Evolutionary conservation across 2,797 vertebrate genomes (phyloP).

Genomic region (Phrynocephalus forsythii): DNA sequence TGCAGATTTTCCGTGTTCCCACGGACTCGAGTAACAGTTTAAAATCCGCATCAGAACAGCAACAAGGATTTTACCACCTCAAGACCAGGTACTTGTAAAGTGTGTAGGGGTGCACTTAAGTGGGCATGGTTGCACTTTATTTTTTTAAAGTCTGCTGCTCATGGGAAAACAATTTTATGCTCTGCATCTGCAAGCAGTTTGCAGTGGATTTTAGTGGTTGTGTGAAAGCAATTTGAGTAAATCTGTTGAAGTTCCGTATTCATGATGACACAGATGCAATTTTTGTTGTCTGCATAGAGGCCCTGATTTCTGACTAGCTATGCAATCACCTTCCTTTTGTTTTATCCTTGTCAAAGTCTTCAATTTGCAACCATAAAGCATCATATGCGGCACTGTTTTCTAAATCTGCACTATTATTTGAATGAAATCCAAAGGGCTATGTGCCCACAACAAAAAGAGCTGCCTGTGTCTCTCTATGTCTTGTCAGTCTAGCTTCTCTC

Average conservation of each 20-base stretch:
- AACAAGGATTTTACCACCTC: too few relatives aligned
- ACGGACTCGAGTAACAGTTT: too few relatives aligned
- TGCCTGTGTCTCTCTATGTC: background rate
- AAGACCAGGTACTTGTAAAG: too few relatives aligned
- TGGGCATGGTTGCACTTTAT: too few relatives aligned
- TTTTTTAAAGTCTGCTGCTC: too few relatives aligned
- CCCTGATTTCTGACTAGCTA: background rate
- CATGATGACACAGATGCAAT: background rate
- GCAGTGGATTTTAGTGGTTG: too few relatives aligned
- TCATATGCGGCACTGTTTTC: background rate
- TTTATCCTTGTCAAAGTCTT: background rate
- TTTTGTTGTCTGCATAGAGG: background rate
- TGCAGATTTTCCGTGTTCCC: too few relatives aligned
- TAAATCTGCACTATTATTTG: background rate
- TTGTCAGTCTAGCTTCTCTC: background rate
- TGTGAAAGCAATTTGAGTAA: background rate
- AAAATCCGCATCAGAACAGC: too few relatives aligned
- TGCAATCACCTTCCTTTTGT: background rate
- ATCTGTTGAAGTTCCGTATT: background rate
- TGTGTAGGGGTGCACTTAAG: too few relatives aligned
- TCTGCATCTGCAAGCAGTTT: too few relatives aligned
- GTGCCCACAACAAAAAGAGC: background rate
- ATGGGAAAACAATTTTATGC: too few relatives aligned
- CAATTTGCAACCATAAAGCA: background rate
- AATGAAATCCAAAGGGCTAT: background rate